A percentile compares a stretch with the other conserved stretches of the same genome.
Evolutionary conservation across 2,797 vertebrate genomes (phyloP).

Genomic region (Rhinella marina): DNA sequence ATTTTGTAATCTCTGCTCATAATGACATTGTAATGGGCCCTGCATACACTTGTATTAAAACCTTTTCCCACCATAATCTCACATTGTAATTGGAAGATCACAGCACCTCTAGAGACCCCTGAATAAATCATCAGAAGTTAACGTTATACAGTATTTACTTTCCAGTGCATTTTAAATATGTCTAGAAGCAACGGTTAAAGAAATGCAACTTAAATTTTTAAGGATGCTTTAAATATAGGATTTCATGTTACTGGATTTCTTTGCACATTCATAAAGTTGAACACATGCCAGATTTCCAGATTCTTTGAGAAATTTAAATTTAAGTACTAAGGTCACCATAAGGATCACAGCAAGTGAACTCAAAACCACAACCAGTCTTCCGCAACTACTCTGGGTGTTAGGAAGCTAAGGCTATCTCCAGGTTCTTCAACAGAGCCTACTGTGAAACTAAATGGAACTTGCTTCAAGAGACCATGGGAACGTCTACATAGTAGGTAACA

Average conservation of each 20-base stretch:
- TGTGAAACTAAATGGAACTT: too few species aligned
- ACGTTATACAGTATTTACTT: conserved; percentile 61
- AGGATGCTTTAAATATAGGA: conserved; percentile 36
- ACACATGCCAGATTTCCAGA: not conserved
- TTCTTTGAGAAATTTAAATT: not conserved
- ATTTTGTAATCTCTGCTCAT: conserved; percentile 74
- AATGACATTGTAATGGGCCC: conserved; percentile 74
- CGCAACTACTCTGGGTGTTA: too few species aligned
- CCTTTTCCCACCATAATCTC: conserved; percentile 72
- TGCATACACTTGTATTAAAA: conserved; percentile 67
- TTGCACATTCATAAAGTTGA: not conserved
- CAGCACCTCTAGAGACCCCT: conserved; percentile 56
- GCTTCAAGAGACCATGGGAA: too few species aligned
- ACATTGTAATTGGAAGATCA: conserved; percentile 64
- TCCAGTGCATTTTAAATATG: conserved; percentile 61
- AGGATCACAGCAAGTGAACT: too few species aligned
- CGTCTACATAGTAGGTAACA: too few species aligned
- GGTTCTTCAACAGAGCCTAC: too few species aligned
- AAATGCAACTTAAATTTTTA: conserved; percentile 47
- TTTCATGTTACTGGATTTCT: not conserved
- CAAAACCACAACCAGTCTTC: too few species aligned
- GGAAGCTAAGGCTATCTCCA: too few species aligned
- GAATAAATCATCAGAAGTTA: conserved; percentile 62
- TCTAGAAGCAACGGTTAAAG: conserved; percentile 51
- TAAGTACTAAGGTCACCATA: too few species aligned